Percentiles rank a stretch among this genome's conserved stretches.
Conservation (phyloP, 2,797 vertebrate species). For the Sebastes dallii region DNA sequence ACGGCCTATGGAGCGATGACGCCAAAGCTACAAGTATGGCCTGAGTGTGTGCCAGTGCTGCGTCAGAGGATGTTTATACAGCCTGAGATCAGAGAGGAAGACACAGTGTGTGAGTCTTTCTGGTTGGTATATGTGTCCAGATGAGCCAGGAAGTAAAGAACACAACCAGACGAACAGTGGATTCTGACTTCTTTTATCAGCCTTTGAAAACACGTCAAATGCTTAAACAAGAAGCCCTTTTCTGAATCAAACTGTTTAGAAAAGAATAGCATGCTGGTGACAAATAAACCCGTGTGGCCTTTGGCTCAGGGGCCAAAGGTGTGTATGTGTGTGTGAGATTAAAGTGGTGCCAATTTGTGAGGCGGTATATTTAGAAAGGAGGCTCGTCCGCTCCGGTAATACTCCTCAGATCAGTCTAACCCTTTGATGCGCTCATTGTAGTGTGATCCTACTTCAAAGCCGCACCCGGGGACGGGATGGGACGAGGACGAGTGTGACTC, state of each 20-base stretch:
- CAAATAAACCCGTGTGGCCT: neutral
- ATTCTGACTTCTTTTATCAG: neutral
- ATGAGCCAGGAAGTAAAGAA: neutral
- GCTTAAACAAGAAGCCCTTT: neutral
- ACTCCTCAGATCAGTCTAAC: constrained; percentile 70
- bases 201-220: neutral
- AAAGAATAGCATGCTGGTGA: neutral
- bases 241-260: neutral
- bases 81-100: constrained; percentile 2
- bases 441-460: constrained; percentile 82
- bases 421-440: constrained; percentile 80
- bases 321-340: constrained; percentile 49
- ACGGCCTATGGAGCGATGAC: constrained; percentile 28
- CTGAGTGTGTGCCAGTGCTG: constrained; percentile 25
- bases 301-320: neutral
- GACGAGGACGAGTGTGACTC: neutral
- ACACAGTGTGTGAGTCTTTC: constrained; percentile 10
- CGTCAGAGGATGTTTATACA: constrained; percentile 68
- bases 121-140: constrained; percentile 11
- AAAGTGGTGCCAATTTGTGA: constrained; percentile 76
- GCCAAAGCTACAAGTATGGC: constrained; percentile 17
- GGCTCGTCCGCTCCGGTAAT: constrained; percentile 58
- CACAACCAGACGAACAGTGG: neutral
- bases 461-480: constrained; percentile 13
- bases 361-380: constrained; percentile 74